phyloP scores from a whole-genome alignment of 2,797 vertebrate species.

The Vespertilio murinus region DNA sequence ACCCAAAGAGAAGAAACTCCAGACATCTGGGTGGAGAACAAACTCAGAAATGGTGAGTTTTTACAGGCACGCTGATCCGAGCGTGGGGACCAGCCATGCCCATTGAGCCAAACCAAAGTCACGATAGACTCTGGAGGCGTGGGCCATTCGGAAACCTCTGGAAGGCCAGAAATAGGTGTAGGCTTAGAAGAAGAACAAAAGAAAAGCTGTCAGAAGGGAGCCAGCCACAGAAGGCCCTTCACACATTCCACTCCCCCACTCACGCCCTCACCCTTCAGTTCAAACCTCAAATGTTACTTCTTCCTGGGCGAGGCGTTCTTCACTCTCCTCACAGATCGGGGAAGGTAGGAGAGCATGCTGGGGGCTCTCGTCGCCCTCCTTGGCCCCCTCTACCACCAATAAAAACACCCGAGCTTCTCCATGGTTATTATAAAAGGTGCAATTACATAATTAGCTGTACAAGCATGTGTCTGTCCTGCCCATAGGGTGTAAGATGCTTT shows the following conservation, averaged over 20 bases:
- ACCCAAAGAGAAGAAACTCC: background rate
- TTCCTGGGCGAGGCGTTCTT: background rate
- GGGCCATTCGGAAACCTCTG: background rate
- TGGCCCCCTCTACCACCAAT: too few relatives aligned
- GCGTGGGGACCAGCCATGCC: background rate
- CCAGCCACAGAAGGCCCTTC: too few relatives aligned
- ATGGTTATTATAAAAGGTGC: background rate
- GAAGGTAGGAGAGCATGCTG: background rate
- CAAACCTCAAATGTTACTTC: background rate
- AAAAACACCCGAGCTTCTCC: background rate
- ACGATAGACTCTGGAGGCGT: background rate
- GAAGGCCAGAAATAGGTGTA: background rate
- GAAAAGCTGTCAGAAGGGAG: background rate
- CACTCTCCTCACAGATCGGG: background rate
- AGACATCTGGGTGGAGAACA: background rate
- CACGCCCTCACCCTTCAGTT: background rate
- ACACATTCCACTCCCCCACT: background rate
- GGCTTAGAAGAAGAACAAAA: background rate
- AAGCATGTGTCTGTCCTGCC: background rate
- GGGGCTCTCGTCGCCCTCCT: too few relatives aligned
- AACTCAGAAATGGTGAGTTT: background rate
- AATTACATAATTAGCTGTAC: background rate
- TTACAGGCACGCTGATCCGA: background rate
- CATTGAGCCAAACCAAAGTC: too few relatives aligned
- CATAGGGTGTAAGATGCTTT: too few relatives aligned